phyloP scores from a whole-genome alignment of 2,888 invertebrate species.

The Gymnoscelis rufifasciata region DNA sequence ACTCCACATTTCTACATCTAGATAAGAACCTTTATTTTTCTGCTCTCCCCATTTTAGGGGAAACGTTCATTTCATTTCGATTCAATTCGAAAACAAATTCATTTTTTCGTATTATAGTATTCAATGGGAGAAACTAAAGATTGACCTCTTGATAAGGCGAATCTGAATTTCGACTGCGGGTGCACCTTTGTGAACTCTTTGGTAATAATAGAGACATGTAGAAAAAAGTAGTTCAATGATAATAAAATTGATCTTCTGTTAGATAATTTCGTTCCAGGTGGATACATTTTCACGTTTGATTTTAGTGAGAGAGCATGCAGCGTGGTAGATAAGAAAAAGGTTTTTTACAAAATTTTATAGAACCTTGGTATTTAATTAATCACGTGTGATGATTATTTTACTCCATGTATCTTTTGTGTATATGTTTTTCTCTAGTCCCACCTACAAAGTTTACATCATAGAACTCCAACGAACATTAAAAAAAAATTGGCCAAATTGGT shows the following conservation, averaged over 20 bases:
- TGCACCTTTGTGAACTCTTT: constrained; percentile 39
- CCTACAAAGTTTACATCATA: no score
- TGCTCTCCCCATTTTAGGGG: constrained; percentile 55
- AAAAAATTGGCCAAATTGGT: no score
- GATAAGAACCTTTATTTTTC: constrained; percentile 71
- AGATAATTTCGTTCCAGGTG: constrained; percentile 16
- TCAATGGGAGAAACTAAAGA: constrained; percentile 58
- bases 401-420: no score
- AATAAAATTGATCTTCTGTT: constrained; percentile 22
- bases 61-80: constrained; percentile 69
- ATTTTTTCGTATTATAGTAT: constrained; percentile 64
- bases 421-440: no score
- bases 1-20: constrained; percentile 68
- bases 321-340: no score
- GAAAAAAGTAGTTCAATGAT: constrained; percentile 22
- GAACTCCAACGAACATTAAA: no score
- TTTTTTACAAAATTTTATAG: no score
- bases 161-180: constrained; percentile 60
- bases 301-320: not conserved
- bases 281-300: constrained; percentile 6
- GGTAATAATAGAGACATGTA: constrained; percentile 33
- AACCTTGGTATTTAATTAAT: no score
- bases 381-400: no score
- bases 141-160: constrained; percentile 60
- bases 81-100: constrained; percentile 72